Percentiles rank a stretch among this genome's conserved stretches.
Evolutionary conservation across 2,113 vertebrate species (phyloP).

Genomic region (Brachypteracias leptosomus): DNA sequence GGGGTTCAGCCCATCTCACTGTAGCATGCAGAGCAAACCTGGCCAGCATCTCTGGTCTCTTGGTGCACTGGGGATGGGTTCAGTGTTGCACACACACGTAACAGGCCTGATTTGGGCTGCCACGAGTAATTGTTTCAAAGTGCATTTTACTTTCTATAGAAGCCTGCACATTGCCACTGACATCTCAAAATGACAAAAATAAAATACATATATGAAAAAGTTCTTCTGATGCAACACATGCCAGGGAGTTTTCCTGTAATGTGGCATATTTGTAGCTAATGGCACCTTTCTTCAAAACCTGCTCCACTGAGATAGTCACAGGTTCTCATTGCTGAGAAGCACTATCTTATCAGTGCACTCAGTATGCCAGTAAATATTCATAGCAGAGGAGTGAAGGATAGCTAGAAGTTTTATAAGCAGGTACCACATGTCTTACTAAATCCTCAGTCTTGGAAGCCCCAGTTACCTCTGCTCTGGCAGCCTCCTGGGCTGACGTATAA

Average conservation of each 20-base stretch:
- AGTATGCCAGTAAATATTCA: neutral
- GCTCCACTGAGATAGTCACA: neutral
- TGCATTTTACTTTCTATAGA: neutral
- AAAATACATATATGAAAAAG: neutral
- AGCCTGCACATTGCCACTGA: neutral
- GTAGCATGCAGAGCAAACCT: rapidly evolving
- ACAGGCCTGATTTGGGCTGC: neutral
- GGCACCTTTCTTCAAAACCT: neutral
- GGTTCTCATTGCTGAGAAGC: neutral
- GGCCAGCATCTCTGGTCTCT: neutral
- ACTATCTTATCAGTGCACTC: neutral
- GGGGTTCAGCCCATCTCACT: neutral
- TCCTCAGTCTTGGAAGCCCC: neutral
- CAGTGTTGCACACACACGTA: neutral
- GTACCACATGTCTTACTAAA: no score
- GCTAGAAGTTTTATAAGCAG: neutral
- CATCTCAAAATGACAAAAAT: neutral
- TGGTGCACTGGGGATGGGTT: neutral
- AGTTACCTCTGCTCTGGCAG: neutral
- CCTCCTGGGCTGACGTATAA: neutral
- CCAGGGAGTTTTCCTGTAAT: neutral
- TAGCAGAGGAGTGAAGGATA: neutral
- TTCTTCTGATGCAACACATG: neutral
- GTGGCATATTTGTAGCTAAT: neutral
- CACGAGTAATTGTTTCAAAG: neutral